Conservation (phyloP, 2,797 vertebrate genomes). For the Micropoecilia bifurca region DNA sequence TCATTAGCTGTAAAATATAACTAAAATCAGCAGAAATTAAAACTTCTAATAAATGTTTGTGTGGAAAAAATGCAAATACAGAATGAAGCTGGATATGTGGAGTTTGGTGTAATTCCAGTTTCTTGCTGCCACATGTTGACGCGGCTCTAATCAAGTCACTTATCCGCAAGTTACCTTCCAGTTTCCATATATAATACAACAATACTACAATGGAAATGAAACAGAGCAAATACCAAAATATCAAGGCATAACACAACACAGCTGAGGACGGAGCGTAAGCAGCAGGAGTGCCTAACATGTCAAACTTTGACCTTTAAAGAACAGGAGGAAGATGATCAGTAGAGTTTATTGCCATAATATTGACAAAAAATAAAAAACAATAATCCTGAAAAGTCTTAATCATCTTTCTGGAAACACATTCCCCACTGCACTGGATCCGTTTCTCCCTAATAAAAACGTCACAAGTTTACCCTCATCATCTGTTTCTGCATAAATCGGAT, state of each 20-base stretch:
- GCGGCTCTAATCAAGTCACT: neutral
- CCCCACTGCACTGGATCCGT: neutral
- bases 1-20: neutral
- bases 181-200: neutral
- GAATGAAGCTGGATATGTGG: neutral
- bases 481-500: neutral
- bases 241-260: neutral
- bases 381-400: neutral
- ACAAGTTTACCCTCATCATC: neutral
- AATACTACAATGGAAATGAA: neutral
- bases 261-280: neutral
- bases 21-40: neutral
- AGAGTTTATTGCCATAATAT: neutral
- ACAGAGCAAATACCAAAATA: neutral
- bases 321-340: too few species aligned
- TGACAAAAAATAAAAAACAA: neutral
- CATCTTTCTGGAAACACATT: neutral
- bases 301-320: neutral
- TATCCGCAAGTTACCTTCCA: neutral
- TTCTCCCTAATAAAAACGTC: neutral
- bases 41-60: neutral
- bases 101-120: neutral
- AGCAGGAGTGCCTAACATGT: neutral
- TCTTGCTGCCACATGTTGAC: neutral
- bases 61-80: neutral